Conservation (phyloP, 2,113 vertebrate species). For the Sprattus sprattus region DNA sequence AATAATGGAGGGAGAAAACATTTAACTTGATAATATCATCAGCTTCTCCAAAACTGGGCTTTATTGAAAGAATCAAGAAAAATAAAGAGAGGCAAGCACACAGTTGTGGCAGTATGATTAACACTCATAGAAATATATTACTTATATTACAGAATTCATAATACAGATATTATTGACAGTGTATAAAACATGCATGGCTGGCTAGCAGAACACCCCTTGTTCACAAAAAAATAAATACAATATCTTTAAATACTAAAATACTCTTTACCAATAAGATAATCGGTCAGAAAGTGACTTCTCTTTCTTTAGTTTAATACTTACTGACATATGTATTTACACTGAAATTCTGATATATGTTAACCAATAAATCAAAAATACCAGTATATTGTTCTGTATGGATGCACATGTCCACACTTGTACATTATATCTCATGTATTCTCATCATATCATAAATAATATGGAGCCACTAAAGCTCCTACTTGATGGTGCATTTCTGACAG, state of each 20-base stretch:
- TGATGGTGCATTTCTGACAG: neutral
- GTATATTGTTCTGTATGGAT: neutral
- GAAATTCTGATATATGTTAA: neutral
- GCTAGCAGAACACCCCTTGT: neutral
- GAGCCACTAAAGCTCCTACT: neutral
- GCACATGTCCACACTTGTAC: neutral
- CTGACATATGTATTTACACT: neutral
- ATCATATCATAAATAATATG: neutral
- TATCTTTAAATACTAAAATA: constrained; percentile 10
- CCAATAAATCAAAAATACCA: neutral
- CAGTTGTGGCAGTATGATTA: neutral
- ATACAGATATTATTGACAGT: neutral
- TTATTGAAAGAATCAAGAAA: neutral
- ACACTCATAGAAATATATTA: neutral
- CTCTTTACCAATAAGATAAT: neutral
- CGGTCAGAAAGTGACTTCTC: neutral
- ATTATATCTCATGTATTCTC: neutral
- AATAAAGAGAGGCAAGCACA: neutral
- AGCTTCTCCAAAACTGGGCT: neutral
- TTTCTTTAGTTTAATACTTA: neutral
- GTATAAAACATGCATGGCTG: neutral
- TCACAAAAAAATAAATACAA: neutral
- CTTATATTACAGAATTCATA: neutral
- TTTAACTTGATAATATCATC: neutral
- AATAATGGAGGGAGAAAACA: neutral